phyloP scores from a whole-genome alignment of 1,140 invertebrate species.

The Bradynema listronoti region DNA sequence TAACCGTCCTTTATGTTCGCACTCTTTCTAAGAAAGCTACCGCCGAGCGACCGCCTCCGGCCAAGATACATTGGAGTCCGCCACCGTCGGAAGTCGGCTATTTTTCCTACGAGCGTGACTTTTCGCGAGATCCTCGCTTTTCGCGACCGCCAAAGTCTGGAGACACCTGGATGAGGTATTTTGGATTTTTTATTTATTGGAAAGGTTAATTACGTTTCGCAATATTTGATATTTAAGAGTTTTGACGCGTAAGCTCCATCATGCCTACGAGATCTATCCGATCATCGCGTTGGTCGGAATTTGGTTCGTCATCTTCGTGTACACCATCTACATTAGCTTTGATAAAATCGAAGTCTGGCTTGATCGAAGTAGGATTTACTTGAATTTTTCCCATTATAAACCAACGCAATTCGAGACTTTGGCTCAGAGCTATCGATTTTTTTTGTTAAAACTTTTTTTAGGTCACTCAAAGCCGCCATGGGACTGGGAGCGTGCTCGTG shows the following conservation, averaged over 20 bases:
- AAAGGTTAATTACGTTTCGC: background rate
- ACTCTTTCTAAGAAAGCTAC: too few relatives aligned
- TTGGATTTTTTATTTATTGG: background rate
- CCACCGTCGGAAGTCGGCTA: too few relatives aligned
- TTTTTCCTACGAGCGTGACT: constrained; percentile 44
- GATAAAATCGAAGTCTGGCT: constrained; percentile 46
- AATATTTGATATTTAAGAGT: background rate
- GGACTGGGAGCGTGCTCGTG: constrained; percentile 40
- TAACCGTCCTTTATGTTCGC: too few relatives aligned
- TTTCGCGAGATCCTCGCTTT: constrained; percentile 43
- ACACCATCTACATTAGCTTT: constrained; percentile 34
- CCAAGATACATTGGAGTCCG: too few relatives aligned
- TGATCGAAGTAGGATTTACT: constrained; percentile 38
- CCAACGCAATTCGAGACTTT: too few relatives aligned
- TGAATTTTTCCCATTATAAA: too few relatives aligned
- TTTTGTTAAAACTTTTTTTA: constrained; percentile 3
- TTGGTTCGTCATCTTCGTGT: constrained; percentile 20
- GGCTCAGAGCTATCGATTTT: too few relatives aligned
- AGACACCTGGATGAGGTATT: constrained; percentile 45
- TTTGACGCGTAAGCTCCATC: background rate
- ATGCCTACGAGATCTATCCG: constrained; percentile 19
- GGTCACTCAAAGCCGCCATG: constrained; percentile 35
- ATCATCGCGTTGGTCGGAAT: constrained; percentile 1
- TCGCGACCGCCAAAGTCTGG: constrained; percentile 46
- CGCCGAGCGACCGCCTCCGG: too few relatives aligned